phyloP scores from a whole-genome alignment of 2,797 vertebrate genomes.

The Percopsis omiscomaycus region DNA sequence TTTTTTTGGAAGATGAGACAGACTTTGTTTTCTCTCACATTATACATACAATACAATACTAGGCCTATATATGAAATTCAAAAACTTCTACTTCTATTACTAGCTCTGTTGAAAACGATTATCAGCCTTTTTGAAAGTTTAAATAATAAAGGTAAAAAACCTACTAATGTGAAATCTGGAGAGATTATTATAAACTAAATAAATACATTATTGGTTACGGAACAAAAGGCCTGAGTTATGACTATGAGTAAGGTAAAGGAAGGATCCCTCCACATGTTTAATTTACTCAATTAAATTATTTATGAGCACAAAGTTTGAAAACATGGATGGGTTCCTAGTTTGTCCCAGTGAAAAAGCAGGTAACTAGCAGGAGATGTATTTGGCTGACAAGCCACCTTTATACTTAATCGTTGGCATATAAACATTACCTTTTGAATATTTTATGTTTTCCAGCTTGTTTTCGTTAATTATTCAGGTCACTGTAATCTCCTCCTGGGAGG shows the following conservation, averaged over 20 bases:
- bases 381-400: constrained; percentile 61
- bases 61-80: too few relatives aligned
- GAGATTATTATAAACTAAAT: too few relatives aligned
- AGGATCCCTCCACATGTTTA: constrained; percentile 70
- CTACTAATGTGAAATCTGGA: too few relatives aligned
- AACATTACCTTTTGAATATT: constrained; percentile 79
- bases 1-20: constrained; percentile 7
- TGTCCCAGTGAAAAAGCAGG: constrained; percentile 59
- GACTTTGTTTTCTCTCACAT: constrained; percentile 2
- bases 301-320: constrained; percentile 61
- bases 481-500: constrained; percentile 71
- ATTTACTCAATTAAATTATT: constrained; percentile 71
- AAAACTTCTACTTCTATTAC: too few relatives aligned
- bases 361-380: constrained; percentile 64
- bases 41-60: background rate
- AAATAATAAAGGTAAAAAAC: background rate
- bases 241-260: constrained; percentile 52
- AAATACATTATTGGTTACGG: too few relatives aligned
- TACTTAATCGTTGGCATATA: constrained; percentile 73
- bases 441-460: constrained; percentile 79
- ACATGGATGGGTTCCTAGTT: constrained; percentile 37
- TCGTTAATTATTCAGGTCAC: constrained; percentile 77
- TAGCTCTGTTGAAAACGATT: background rate
- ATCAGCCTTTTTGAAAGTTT: constrained; percentile 27
- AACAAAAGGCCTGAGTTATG: too few relatives aligned